Base-by-base conservation (phyloP, 2,113 vertebrate species). In the Halcyon malimbica region DNA sequence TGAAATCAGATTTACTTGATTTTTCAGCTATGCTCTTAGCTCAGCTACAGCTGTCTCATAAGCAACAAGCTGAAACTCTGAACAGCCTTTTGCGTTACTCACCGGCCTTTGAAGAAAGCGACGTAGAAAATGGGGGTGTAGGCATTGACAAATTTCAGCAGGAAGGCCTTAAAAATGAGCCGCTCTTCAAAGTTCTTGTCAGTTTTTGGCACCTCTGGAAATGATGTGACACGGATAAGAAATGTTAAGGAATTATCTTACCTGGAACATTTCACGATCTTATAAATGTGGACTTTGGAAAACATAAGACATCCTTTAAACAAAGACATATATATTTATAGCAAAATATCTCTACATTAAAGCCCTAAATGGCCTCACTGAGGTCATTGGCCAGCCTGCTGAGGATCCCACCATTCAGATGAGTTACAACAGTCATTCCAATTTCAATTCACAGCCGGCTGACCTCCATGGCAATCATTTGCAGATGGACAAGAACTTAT, bases 21-120 rank as follows among this genome's bases (percentile, higher is more conserved):
- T 2, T 2, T 53, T 14, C 15, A 56, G 10, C 10, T 44, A 10
- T 6, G 7, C 14, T 35, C 63, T 82, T 63, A 82, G n/a, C 16
- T 44, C 16, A n/a, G 33, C 29, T 50, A 25, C 44, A 44, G 12
- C 28, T 41, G 41, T 18, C 42, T 76, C 50, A 16, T 4, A 70
- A 83, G 74, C 35, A 60, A 39, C 13, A 9, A 68, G 20, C 13
- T 46, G 50, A 90, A 65, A 59, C 16, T n/a, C 59, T 3, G 1
- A 69, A 28, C 16, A 63, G 35, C n/a, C 23, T 46, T 51, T 42
- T 54, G 70, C 20, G 3, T 48, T 13, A 97, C 99, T 91, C 82
- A 99, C 99, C 99, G 98, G 95, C 99, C 99, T 96, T 99, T 99
- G 98, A 99, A 99, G 97, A 99, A 99, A 50, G 99, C 99, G 33